A percentile compares a stretch with the other conserved stretches of the same genome.
phyloP scores from a whole-genome alignment of 2,113 vertebrate species.

The Ophthalmolycus amberensis region DNA sequence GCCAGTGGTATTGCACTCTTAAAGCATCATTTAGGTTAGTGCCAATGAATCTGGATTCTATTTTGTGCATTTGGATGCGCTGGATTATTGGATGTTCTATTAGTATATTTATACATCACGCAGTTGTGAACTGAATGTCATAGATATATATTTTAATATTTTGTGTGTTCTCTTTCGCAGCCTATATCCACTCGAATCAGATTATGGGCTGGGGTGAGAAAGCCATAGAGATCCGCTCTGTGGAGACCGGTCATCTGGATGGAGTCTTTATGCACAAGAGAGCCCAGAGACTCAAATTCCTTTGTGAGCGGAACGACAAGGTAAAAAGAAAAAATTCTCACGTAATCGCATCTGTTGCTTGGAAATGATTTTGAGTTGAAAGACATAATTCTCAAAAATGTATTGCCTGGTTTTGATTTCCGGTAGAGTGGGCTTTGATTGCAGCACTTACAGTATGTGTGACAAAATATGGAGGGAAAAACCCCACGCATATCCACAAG shows the following conservation, averaged over 20 bases:
- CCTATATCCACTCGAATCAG: constrained; percentile 99
- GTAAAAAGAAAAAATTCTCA: constrained; percentile 72
- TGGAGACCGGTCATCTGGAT: constrained; percentile 98
- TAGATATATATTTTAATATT: too few relatives aligned
- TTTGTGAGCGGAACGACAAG: constrained; percentile 99
- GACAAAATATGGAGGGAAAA: not conserved
- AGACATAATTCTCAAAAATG: not conserved
- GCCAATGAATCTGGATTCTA: not conserved
- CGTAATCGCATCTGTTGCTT: not conserved
- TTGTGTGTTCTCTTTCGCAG: constrained; percentile 83
- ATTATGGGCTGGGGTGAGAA: constrained; percentile 99
- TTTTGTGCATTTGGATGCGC: not conserved
- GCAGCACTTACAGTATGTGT: not conserved
- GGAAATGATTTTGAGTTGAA: not conserved
- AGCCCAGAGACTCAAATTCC: constrained; percentile 99
- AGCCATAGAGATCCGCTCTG: constrained; percentile 99
- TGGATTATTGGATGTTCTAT: not conserved
- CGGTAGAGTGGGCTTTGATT: not conserved
- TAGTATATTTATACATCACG: not conserved
- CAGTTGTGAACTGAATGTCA: not conserved
- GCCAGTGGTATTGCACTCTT: not conserved
- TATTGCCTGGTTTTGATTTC: too few relatives aligned
- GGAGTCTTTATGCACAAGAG: constrained; percentile 99
- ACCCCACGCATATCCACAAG: not conserved
- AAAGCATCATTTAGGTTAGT: too few relatives aligned